These are phyloP conservation scores for Perizoma flavofasciatum DNA, from an alignment of 2,888 invertebrate genomes.

Conservation along the genomic window DNA sequence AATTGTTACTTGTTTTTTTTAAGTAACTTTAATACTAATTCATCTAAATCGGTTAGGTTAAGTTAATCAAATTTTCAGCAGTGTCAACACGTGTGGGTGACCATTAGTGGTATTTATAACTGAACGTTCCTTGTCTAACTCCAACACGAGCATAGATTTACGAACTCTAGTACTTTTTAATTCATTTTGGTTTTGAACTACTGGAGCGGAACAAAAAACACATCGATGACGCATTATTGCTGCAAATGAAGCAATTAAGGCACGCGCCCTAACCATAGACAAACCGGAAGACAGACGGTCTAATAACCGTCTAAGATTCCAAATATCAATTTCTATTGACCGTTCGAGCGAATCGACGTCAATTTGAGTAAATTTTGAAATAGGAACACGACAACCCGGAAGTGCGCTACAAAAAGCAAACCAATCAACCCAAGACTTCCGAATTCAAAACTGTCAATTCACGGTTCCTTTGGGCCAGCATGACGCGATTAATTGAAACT, in stretches of 20 bases:
- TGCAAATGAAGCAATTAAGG: constrained; percentile 81
- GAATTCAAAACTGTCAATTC: constrained; percentile 68
- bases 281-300: constrained; percentile 78
- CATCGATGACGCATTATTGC: constrained; percentile 63
- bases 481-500: constrained; percentile 51
- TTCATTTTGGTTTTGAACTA: constrained; percentile 26
- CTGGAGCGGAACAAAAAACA: constrained; percentile 58
- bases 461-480: constrained; percentile 63
- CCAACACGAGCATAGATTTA: too few relatives aligned
- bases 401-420: constrained; percentile 76
- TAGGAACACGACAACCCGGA: constrained; percentile 69
- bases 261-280: constrained; percentile 70
- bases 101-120: too few relatives aligned
- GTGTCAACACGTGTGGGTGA: too few relatives aligned
- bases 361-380: constrained; percentile 59
- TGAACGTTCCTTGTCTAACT: too few relatives aligned
- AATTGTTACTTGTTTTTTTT: too few relatives aligned
- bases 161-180: constrained; percentile 3
- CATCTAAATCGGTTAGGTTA: too few relatives aligned
- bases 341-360: constrained; percentile 68
- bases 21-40: too few relatives aligned
- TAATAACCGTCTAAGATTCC: constrained; percentile 78
- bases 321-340: constrained; percentile 80
- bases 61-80: too few relatives aligned
- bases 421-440: constrained; percentile 74